Base-by-base conservation (phyloP, 2,888 invertebrate species). In the Drosophila mimica region DNA sequence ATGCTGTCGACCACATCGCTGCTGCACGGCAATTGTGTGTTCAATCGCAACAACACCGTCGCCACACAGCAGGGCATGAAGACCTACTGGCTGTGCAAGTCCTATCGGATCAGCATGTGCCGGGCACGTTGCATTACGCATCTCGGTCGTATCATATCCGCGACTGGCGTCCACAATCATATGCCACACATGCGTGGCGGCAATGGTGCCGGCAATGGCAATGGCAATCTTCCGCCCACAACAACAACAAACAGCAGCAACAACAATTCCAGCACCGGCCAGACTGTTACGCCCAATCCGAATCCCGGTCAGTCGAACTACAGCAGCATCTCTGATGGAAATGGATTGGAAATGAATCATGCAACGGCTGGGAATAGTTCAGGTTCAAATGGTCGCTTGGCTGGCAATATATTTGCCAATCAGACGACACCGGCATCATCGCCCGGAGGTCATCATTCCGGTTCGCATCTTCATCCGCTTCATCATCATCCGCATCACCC, bases 31-130 rank as follows among this genome's bases (percentile, higher is more conserved):
- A 93, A 92, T 75, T 93, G 93, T 74, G 93, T 93, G 51, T 93
- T 93, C 83, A 93, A 93, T 83, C 92, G 93, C 49, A 93, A 93
- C 83, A 93, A 93, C 85, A 93, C 93, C 33, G 93, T 93, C 60
- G 93, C 93, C 71, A 93, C 93, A 34, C 93, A 93, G 75, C 93
- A 93, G 85, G 93, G 93, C 73, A 93, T 93, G 93, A 93, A 93
- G 89, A 93, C 93, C 20, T 93, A 93, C 75, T 93, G 93, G 93
- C 89, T 93, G 56, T 93, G 93, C 79, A 93, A 93, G 74, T 93
- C 93, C 3, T 93, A 93, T 82, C 91, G 93, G 34, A 93, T 93
- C 70, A 93, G 93, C 74, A 93, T 93, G 92, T 93, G 93, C 52
- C 91, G 93, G 46, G 93, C 93, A 6, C 90, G 93, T 67, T 93